These are phyloP conservation scores for Jordanella pulchra DNA, from an alignment of 2,797 vertebrate genomes.

Conservation along the genomic window DNA sequence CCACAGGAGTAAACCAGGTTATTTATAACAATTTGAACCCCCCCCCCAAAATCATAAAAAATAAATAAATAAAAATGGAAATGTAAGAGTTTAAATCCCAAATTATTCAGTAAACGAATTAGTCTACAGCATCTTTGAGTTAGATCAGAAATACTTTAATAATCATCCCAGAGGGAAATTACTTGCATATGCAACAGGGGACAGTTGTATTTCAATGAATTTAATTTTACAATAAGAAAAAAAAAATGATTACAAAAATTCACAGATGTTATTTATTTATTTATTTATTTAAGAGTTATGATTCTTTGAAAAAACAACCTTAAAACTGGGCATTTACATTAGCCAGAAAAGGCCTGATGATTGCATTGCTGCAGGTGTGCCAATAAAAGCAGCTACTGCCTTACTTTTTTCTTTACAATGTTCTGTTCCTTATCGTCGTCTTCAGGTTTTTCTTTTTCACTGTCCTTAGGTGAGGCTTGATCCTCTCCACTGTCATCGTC, in stretches of 20 bases:
- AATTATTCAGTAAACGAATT: not conserved
- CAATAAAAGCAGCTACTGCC: not conserved
- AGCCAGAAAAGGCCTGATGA: not conserved
- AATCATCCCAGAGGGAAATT: too few relatives aligned
- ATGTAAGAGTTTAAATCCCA: not conserved
- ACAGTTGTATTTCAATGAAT: not conserved
- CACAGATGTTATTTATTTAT: not conserved
- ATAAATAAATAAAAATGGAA: not conserved
- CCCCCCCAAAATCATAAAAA: not conserved
- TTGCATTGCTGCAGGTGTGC: not conserved
- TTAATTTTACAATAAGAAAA: not conserved
- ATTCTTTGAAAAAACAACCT: not conserved
- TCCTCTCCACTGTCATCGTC: slow-evolving; percentile 88
- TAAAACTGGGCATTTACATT: not conserved
- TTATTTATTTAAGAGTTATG: not conserved
- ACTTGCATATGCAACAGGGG: not conserved
- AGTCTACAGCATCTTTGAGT: not conserved
- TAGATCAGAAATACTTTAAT: too few relatives aligned
- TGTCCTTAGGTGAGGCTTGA: slow-evolving; percentile 83
- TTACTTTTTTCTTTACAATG: slow-evolving; percentile 74
- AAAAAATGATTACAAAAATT: not conserved
- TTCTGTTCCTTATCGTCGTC: slow-evolving; percentile 81
- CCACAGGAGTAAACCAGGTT: not conserved
- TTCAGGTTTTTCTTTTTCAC: slow-evolving; percentile 82
- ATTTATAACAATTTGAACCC: not conserved